A percentile compares a stretch with the other conserved stretches of the same genome.
Conservation (phyloP, 2,888 invertebrate species). For the Loripinus fragilis region DNA sequence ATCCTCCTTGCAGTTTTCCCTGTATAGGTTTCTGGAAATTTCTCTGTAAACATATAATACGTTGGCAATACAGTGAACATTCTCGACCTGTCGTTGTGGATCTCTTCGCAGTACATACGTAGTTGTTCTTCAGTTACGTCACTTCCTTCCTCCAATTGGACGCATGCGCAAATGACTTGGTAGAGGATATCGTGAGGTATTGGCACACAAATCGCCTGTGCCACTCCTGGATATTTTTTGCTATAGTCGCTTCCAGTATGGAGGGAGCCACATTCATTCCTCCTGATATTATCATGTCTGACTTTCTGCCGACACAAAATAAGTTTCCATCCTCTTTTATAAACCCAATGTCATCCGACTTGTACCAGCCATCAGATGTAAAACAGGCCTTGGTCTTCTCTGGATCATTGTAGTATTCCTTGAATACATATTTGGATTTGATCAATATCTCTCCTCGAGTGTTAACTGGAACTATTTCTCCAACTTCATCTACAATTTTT, state of each 20-base stretch:
- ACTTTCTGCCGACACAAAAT: conserved; percentile 35
- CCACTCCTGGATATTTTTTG: background rate
- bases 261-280: conserved; percentile 2
- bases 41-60: conserved; percentile 23
- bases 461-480: conserved; percentile 25
- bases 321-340: conserved; percentile 33
- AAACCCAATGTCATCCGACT: conserved; percentile 39
- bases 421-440: conserved; percentile 10
- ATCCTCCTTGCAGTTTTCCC: conserved; percentile 23
- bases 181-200: conserved; percentile 24
- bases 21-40: conserved; percentile 26
- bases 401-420: conserved; percentile 32
- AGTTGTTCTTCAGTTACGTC: conserved; percentile 27
- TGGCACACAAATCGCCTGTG: conserved; percentile 18
- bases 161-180: conserved; percentile 47
- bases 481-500: conserved; percentile 39
- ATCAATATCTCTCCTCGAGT: conserved; percentile 39
- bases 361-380: conserved; percentile 37
- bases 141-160: conserved; percentile 20
- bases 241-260: background rate
- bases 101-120: background rate
- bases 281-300: conserved; percentile 41
- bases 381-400: conserved; percentile 24
- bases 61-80: conserved; percentile 31
- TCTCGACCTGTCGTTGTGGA: conserved; percentile 27